Evolutionary conservation across 2,797 vertebrate species (phyloP), one percentile per base, ranked within the genome.

Genomic region (Denticeps clupeoides): DNA sequence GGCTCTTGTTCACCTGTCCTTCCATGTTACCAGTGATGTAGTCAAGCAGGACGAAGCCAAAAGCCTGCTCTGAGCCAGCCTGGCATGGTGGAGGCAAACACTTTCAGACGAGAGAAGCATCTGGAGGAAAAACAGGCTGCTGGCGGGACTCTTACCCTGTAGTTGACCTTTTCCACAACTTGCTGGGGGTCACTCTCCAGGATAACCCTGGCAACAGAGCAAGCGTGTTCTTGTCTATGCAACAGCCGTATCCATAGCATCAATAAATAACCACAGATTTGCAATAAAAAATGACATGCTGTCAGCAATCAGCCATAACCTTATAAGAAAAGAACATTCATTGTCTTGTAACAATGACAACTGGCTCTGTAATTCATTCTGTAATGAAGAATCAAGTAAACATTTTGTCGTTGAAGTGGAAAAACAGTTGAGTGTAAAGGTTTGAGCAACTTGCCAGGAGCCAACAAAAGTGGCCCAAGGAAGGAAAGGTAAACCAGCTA

Each of bases 121-220:
- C n/a, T n/a, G n/a, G n/a, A n/a, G n/a, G n/a, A n/a, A n/a, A n/a
- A n/a, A n/a, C n/a, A n/a, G n/a, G n/a, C n/a, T n/a, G n/a, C n/a
- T n/a, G n/a, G n/a, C 7, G 31, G 9, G n/a, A 6, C 13, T 64
- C 84, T 87, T 78, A 96, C 92, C 84, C 70, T 81, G 71, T 90
- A 90, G 72, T 87, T 90, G 74, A 95, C 82, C 57, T 90, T 91
- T 77, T 90, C 89, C 41, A 92, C 66, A 40, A 96, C 90, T 71
- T 89, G 87, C 61, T 91, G 89, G 1, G 89, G 85, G 65, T 95
- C 89, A 15, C 88, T 89, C 73, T 96, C 91, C 78, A 96, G 69
- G 65, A 95, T 93, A 56, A 96, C 88, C 12, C 92, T 93, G 68
- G 31, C 15, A 71, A 69, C 49, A 52, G 43, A 33, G 67, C 2